A percentile compares a stretch with the other conserved stretches of the same genome.
Evolutionary conservation across 2,113 vertebrate species (phyloP).

Genomic region (Echinops telfairi): DNA sequence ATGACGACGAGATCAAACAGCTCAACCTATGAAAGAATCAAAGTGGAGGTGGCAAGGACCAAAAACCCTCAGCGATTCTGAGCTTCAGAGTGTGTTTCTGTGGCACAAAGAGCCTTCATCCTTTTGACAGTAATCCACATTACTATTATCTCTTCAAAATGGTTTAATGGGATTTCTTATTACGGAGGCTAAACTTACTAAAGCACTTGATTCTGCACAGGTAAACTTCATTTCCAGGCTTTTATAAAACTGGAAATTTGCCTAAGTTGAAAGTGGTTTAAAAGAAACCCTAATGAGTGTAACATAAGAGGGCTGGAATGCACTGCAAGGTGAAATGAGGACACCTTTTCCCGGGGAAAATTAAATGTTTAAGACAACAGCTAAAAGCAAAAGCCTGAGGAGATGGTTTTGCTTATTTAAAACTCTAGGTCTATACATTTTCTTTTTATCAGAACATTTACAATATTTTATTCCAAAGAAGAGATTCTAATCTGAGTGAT

Average conservation of each 20-base stretch:
- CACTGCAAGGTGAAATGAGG: constrained; percentile 46
- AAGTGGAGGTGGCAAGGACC: constrained; percentile 4
- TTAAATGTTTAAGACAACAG: not conserved
- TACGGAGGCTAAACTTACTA: constrained; percentile 40
- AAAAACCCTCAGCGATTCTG: constrained; percentile 4
- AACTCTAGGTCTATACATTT: not conserved
- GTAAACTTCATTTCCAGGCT: constrained; percentile 57
- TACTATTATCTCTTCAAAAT: constrained; percentile 52
- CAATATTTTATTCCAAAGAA: not conserved
- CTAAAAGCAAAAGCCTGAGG: not conserved
- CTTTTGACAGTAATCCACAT: constrained; percentile 54
- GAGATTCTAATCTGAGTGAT: constrained; percentile 19
- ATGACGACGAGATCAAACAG: not conserved
- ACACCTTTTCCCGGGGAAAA: not conserved
- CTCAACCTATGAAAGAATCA: not conserved
- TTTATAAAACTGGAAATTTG: constrained; percentile 50
- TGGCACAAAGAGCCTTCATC: constrained; percentile 53
- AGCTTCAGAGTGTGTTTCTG: not conserved
- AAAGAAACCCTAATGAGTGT: constrained; percentile 45
- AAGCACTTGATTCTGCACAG: constrained; percentile 7
- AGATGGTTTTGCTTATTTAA: not conserved
- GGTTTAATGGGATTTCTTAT: constrained; percentile 59
- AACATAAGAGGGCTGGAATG: constrained; percentile 46
- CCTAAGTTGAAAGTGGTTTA: constrained; percentile 44
- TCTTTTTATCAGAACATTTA: constrained; percentile 39